Evolutionary conservation across 2,888 invertebrate genomes (phyloP), one percentile per base, ranked within the genome.

Genomic region (Rhaphigaster nebulosa): DNA sequence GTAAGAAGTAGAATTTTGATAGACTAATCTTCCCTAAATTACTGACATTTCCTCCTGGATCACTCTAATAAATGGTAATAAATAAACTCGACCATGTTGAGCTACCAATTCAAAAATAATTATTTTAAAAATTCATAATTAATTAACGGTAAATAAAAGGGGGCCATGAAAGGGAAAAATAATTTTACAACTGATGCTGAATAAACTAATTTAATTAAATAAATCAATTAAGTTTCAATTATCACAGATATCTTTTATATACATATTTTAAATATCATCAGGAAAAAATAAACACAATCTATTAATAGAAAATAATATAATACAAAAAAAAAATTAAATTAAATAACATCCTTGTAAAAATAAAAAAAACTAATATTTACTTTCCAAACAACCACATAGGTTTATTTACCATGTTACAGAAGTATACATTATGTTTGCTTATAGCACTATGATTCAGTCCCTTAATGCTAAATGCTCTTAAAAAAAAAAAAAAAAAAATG

Each of bases 121-220:
- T n/a, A n/a, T n/a, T n/a, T n/a, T n/a, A n/a, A n/a, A n/a, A n/a
- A n/a, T n/a, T n/a, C n/a, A n/a, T n/a, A n/a, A n/a, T n/a, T n/a
- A n/a, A n/a, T n/a, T 4, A 92, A 96, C 97, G 93, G 94, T 94
- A 38, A 70, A 34, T 29, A 34, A 34, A 41, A 26, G 12, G 4
- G n/a, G n/a, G n/a, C n/a, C n/a, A n/a, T n/a, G n/a, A n/a, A n/a
- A n/a, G n/a, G 84, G n/a, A 38, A 65, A 91, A 90, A 91, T 90
- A 45, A 87, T n/a, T 45, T n/a, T 15, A 90, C 38, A 45, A 60
- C 45, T 60, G 13, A 13, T 38, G 76, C n/a, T 87, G 45, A 87
- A n/a, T 26, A 56, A 76, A 80, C 34, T 12, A 89, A 90, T 56
- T 84, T 54, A 89, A 34, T 60, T 29, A 54, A 89, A 50, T 60